Conservation (phyloP, 1,140 invertebrate species). For the Campodea augens region DNA sequence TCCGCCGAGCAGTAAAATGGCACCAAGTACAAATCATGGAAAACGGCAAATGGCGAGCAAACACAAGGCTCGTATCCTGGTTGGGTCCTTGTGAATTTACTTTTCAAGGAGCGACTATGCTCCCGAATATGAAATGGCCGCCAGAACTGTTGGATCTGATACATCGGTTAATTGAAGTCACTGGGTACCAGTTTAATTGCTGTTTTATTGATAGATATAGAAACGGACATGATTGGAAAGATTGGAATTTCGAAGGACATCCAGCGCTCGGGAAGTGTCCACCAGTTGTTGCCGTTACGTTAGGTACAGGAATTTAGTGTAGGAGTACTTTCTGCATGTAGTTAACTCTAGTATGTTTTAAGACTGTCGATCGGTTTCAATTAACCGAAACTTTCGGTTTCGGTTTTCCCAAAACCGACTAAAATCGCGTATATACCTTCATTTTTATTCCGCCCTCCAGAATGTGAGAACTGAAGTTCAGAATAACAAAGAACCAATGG, state of each 20-base stretch:
- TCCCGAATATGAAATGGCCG: slow-evolving; percentile 19
- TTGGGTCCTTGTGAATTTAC: slow-evolving; percentile 29
- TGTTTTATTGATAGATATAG: slow-evolving; percentile 29
- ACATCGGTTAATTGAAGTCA: slow-evolving; percentile 21
- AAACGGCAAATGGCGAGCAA: slow-evolving; percentile 21
- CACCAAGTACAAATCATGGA: slow-evolving; percentile 23
- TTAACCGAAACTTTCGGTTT: no score
- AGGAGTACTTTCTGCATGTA: no score
- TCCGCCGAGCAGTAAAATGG: slow-evolving; percentile 23
- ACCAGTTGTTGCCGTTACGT: slow-evolving; percentile 28
- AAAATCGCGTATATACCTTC: no score
- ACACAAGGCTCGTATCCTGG: slow-evolving; percentile 30
- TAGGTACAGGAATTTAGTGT: slow-evolving; percentile 20
- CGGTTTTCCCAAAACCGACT: no score
- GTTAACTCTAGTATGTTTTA: no score
- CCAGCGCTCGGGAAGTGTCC: slow-evolving; percentile 24
- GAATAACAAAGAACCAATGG: no score
- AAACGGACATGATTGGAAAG: slow-evolving; percentile 27
- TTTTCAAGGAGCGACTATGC: slow-evolving; percentile 25
- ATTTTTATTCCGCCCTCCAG: no score
- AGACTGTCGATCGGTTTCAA: no score
- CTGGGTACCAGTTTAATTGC: slow-evolving; percentile 27
- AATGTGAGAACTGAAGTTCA: no score
- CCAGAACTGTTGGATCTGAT: slow-evolving; percentile 20
- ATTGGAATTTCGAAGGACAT: slow-evolving; percentile 30